Percentiles rank a stretch among this genome's conserved stretches.
Evolutionary conservation across 2,113 vertebrate genomes (phyloP).

Genomic region (Malurus cyaneus): DNA sequence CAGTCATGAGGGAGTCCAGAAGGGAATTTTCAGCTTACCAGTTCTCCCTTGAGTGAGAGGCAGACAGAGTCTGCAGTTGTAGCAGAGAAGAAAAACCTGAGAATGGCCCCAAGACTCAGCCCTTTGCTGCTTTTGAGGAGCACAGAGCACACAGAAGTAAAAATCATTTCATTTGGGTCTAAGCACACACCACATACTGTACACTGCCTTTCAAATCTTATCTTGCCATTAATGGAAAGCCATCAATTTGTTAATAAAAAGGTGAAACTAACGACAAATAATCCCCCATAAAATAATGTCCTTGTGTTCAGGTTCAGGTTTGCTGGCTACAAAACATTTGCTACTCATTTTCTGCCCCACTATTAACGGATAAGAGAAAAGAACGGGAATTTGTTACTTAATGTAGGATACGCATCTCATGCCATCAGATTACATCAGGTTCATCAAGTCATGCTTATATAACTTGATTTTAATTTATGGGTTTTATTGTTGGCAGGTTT

Average conservation of each 20-base stretch:
- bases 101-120: neutral
- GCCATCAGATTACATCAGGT: slow-evolving; percentile 64
- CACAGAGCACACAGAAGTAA: neutral
- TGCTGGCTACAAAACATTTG: slow-evolving; percentile 31
- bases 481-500: slow-evolving; percentile 67
- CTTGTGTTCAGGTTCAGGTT: slow-evolving; percentile 20
- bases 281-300: neutral
- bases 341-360: slow-evolving; percentile 35
- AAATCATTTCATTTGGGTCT: neutral
- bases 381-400: slow-evolving; percentile 46
- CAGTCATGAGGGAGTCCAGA: neutral
- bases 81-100: neutral
- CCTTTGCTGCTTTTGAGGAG: neutral
- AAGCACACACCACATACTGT: accelerated
- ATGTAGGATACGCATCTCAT: slow-evolving; percentile 38
- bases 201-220: neutral
- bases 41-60: neutral
- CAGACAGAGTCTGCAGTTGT: neutral
- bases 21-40: accelerated
- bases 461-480: slow-evolving; percentile 70
- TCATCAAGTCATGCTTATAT: slow-evolving; percentile 69
- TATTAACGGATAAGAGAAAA: slow-evolving; percentile 38
- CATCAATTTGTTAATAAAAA: slow-evolving; percentile 58
- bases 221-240: slow-evolving; percentile 12
- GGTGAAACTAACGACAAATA: slow-evolving; percentile 48